Base-by-base conservation (phyloP, 2,888 invertebrate species). In the Antheraea yamamai region DNA sequence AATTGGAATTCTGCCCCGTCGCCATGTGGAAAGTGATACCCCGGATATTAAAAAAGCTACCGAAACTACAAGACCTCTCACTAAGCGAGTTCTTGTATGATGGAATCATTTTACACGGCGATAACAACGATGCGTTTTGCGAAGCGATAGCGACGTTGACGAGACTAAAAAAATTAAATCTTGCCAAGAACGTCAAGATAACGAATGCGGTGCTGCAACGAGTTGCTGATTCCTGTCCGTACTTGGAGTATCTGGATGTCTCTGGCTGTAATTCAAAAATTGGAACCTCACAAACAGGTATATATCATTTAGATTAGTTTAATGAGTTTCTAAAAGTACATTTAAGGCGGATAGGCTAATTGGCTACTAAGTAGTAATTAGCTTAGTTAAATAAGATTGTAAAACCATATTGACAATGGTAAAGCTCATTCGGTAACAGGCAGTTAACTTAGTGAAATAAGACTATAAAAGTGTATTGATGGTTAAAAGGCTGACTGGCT, bases 131-230 rank as follows among this genome's bases (percentile, higher is more conserved):
- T 1, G 85, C 87, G 0, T 91, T 93, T 72, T 87, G 94, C 80
- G 87, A 92, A 26, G 82, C 92, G 0, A 78, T 96, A 10, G 84
- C 90, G 0, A 87, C 85, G 0, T 84, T 96, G 20, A 87, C 88
- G 0, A 92, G 95, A 79, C 84, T 96, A 77, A 94, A 92, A 81
- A 81, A 81, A 1, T 80, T 96, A 72, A 92, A 94, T 79, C 78
- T 96, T 70, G 91, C 90, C 79, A 87, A 88, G 74, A 95, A 95
- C 77, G 84, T 89, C 8, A 89, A 91, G 75, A 93, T 96, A 30
- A 94, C 92, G 0, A 95, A 96, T 81, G 86, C 90, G 1, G 93
- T 96, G 35, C 76, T 96, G 77, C 91, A 92, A 79, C 90, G 88
- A 72, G 83, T 96, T 10, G 93, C 95, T 0, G 89, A 91, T 77